Evolutionary conservation across 2,888 invertebrate genomes (phyloP).

Genomic region (Lacanobia wlatinum): DNA sequence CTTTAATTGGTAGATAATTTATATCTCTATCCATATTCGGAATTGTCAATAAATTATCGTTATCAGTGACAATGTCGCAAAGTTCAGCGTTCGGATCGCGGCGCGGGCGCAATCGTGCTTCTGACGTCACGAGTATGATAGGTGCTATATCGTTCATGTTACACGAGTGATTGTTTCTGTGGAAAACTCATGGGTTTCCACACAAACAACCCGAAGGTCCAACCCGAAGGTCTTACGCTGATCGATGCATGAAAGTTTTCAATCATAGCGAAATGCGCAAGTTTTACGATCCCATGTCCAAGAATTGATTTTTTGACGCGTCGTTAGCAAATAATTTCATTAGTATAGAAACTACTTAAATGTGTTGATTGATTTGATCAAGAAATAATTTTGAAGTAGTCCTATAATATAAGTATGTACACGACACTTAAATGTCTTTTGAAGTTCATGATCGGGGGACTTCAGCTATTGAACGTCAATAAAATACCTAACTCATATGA

Average conservation of each 20-base stretch:
- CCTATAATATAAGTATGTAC: neutral
- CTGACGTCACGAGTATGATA: constrained; percentile 86
- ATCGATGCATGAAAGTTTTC: neutral
- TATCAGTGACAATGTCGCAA: constrained; percentile 85
- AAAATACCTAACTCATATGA: constrained; percentile 66
- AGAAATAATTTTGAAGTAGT: neutral
- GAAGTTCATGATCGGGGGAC: constrained; percentile 29
- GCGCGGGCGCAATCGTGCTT: constrained; percentile 72
- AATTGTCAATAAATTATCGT: constrained; percentile 79
- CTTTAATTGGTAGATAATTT: constrained; percentile 52
- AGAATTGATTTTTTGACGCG: neutral
- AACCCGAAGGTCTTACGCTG: constrained; percentile 30
- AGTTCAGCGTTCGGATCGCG: constrained; percentile 79
- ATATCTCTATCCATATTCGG: constrained; percentile 69
- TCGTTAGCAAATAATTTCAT: neutral
- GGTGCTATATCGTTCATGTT: constrained; percentile 78
- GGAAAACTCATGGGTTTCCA: constrained; percentile 70
- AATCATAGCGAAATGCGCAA: neutral
- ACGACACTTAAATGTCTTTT: neutral
- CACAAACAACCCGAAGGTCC: constrained; percentile 35
- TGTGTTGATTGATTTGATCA: neutral
- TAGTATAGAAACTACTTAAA: neutral
- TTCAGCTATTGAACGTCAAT: constrained; percentile 58
- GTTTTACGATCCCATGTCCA: neutral
- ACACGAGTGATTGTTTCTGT: constrained; percentile 73